phyloP scores from a whole-genome alignment of 1,140 invertebrate species.

The Phymastichus coffea region DNA sequence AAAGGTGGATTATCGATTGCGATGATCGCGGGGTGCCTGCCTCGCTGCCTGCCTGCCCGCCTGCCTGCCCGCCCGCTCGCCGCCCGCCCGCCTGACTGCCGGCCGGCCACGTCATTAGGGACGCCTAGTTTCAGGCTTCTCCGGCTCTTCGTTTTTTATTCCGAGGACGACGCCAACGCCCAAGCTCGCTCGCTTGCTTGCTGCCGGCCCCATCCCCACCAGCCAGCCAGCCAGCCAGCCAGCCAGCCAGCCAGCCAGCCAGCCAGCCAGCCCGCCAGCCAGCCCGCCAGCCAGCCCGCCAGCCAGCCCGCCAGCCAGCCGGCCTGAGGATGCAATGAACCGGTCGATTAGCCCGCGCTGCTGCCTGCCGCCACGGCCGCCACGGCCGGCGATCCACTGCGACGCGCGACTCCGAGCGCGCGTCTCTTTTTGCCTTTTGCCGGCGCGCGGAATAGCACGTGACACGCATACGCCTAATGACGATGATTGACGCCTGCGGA shows the following conservation, averaged over 20 bases:
- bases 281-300: no score
- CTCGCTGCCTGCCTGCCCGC: no score
- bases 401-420: no score
- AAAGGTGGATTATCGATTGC: constrained; percentile 47
- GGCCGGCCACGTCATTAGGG: constrained; percentile 48
- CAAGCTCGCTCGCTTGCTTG: not conserved
- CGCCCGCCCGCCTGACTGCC: not conserved
- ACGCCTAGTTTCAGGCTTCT: constrained; percentile 33
- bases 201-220: not conserved
- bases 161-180: constrained; percentile 22
- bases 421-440: no score
- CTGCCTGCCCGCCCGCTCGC: constrained; percentile 16
- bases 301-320: no score
- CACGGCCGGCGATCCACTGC: constrained; percentile 16
- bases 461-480: not conserved
- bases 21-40: constrained; percentile 49
- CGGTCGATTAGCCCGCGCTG: constrained; percentile 13
- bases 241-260: no score
- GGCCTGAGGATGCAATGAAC: constrained; percentile 8
- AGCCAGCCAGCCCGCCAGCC: no score
- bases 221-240: no score
- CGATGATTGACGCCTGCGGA: no score
- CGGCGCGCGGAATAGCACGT: constrained; percentile 5
- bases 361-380: constrained; percentile 4
- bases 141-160: constrained; percentile 17